phyloP scores from a whole-genome alignment of 2,113 vertebrate genomes.

The Neotoma lepida region DNA sequence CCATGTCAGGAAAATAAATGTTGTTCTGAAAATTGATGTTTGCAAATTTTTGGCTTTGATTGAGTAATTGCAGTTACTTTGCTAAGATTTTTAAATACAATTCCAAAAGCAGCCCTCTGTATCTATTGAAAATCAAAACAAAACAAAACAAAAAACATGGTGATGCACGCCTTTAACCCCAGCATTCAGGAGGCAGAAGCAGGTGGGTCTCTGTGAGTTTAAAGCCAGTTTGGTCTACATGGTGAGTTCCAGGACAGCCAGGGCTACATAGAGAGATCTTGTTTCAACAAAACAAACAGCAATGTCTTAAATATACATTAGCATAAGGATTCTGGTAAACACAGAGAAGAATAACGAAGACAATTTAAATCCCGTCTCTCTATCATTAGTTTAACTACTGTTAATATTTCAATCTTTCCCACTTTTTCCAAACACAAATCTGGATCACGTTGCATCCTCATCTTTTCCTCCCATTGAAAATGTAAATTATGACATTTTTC shows the following conservation, averaged over 20 bases:
- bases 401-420: conserved; percentile 16
- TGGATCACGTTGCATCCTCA: not conserved
- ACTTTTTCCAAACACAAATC: conserved; percentile 44
- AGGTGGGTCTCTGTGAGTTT: not conserved
- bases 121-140: not conserved
- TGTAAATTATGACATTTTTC: conserved; percentile 49
- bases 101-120: conserved; percentile 35
- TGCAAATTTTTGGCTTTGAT: conserved; percentile 26
- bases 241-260: not conserved
- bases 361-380: conserved; percentile 22
- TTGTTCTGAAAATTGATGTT: conserved; percentile 55
- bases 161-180: not conserved
- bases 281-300: not conserved
- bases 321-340: conserved; percentile 56
- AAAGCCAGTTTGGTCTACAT: not conserved
- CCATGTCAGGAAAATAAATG: conserved; percentile 43
- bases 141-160: not conserved
- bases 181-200: not conserved
- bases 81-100: conserved; percentile 62
- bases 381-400: conserved; percentile 4
- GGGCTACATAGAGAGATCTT: not conserved
- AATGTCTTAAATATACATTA: conserved; percentile 35
- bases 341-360: conserved; percentile 11
- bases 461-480: not conserved
- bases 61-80: conserved; percentile 62